Evolutionary conservation across 2,888 invertebrate genomes (phyloP).

Genomic region (Eulithis testata): DNA sequence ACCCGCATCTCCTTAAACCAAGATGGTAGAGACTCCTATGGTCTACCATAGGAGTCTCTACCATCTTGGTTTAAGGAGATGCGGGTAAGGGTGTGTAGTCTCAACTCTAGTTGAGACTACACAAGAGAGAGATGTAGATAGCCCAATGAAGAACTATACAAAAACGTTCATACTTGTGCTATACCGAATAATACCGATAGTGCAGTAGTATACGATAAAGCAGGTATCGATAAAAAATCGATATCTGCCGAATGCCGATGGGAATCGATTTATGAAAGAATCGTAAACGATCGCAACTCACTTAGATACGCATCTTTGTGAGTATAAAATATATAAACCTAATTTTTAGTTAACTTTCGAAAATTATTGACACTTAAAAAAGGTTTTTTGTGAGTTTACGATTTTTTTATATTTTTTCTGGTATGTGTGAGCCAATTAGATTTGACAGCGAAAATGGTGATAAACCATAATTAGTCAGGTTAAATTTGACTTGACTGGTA

Average conservation of each 20-base stretch:
- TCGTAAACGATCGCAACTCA: slow-evolving; percentile 22
- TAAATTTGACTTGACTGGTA: too few species aligned
- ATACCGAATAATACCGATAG: slow-evolving; percentile 46
- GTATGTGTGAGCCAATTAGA: too few species aligned
- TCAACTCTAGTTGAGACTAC: too few species aligned
- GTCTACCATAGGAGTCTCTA: too few species aligned
- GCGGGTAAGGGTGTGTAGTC: too few species aligned
- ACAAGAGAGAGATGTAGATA: too few species aligned
- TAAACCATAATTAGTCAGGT: too few species aligned
- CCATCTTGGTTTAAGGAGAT: too few species aligned
- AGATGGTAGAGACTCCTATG: too few species aligned
- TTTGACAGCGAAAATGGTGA: too few species aligned
- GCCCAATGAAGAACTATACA: too few species aligned
- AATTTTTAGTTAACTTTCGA: slow-evolving; percentile 16
- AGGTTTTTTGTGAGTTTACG: neutral
- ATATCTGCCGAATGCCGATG: slow-evolving; percentile 30
- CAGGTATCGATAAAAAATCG: slow-evolving; percentile 35
- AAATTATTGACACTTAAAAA: slow-evolving; percentile 10
- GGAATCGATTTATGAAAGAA: slow-evolving; percentile 28
- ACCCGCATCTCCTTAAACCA: too few species aligned
- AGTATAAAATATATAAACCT: slow-evolving; percentile 8
- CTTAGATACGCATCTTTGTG: slow-evolving; percentile 22
- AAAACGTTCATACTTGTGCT: neutral
- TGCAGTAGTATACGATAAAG: slow-evolving; percentile 32
- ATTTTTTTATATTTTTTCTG: neutral